Evolutionary conservation across 2,888 invertebrate species (phyloP), one percentile per base, ranked within the genome.

Genomic region (Barypeithes pellucidus): DNA sequence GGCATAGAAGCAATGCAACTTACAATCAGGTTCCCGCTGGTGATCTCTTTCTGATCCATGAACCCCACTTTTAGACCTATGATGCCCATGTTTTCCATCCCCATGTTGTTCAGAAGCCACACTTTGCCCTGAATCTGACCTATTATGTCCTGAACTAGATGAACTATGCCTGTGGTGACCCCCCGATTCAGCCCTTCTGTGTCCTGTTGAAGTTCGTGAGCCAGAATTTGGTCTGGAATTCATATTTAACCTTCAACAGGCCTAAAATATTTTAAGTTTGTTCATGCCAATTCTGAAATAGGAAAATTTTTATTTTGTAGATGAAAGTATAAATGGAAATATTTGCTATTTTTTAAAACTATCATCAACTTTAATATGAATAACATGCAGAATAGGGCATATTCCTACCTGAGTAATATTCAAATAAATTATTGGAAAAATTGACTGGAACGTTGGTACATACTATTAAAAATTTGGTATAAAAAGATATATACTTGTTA

Each of bases 61-160:
- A 16, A 84, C 81, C 5, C 84, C 84, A 45, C 85, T 86, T 79
- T 85, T 85, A 33, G 85, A 85, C 36, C 85, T 78, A 69, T 84
- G 82, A 75, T 85, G 85, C 29, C 82, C 83, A 76, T 82, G 81
- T 77, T 80, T 81, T 36, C 82, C 77, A 43, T 82, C 79, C 36
- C 77, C 79, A 52, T 81, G 79, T 52, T 82, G 80, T 24, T 79
- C 80, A 47, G 83, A 83, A 70, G 83, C 84, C 29, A 83, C 78
- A 76, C 85, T 85, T 61, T 86, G 85, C 12, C 83, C 85, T 54
- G 85, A 85, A 77, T 85, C 86, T 67, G 85, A 83, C 33, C 82
- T 79, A 67, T 83, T 83, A 59, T 83, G 83, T 39, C 75, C 74
- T 20, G 78, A 79, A 73, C 77, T 78, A 60, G 79, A 62, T 16